These are phyloP conservation scores for Falco punctatus DNA, from an alignment of 2,113 vertebrate species.

Conservation along the genomic window DNA sequence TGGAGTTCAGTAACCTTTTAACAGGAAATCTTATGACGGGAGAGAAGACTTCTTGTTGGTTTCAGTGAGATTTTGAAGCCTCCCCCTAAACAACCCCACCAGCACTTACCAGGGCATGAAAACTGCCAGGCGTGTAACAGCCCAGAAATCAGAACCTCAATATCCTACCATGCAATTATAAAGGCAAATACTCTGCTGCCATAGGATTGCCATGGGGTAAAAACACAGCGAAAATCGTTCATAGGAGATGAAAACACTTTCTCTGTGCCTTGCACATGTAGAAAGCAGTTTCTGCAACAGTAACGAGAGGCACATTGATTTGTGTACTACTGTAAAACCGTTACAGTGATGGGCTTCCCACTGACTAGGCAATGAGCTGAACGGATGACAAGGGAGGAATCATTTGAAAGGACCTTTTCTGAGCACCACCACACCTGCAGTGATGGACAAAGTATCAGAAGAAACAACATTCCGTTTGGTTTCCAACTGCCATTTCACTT, in stretches of 20 bases:
- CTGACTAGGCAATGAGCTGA: neutral
- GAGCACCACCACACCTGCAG: neutral
- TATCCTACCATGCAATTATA: neutral
- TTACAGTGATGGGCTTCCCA: neutral
- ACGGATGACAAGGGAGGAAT: neutral
- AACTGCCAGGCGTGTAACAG: neutral
- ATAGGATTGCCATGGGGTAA: neutral
- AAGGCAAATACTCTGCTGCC: neutral
- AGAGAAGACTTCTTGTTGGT: neutral
- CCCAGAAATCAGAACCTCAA: neutral
- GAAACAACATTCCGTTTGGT: neutral
- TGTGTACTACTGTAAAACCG: neutral
- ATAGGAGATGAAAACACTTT: neutral
- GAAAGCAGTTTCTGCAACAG: neutral
- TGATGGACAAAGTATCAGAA: neutral
- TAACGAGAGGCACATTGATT: neutral
- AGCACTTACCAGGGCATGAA: neutral
- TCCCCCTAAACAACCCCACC: neutral
- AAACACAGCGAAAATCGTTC: neutral
- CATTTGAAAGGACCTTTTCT: neutral
- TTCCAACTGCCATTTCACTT: conserved; percentile 1
- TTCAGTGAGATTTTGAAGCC: conserved; percentile 2
- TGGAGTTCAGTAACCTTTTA: neutral
- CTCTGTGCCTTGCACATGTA: neutral
- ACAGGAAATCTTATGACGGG: neutral